Percentiles rank a stretch among this genome's conserved stretches.
Evolutionary conservation across 1,140 invertebrate genomes (phyloP).

Genomic region (Wasmannia auropunctata): DNA sequence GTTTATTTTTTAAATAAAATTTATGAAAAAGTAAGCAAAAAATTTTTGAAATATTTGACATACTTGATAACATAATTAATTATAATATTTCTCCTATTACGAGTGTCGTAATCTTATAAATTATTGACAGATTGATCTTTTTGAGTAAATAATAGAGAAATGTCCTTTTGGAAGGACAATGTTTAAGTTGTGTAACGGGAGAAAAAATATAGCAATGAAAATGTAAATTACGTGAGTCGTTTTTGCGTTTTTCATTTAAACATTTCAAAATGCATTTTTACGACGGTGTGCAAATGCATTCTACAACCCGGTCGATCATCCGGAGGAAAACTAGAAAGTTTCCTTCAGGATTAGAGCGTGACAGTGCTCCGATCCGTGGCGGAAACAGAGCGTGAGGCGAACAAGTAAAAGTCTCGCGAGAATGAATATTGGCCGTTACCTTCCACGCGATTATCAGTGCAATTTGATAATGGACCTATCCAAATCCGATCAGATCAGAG

Average conservation of each 20-base stretch:
- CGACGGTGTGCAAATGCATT: not conserved
- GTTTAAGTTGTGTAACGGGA: not conserved
- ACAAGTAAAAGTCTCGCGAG: conserved; percentile 80
- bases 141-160: not conserved
- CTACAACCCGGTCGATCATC: conserved; percentile 56
- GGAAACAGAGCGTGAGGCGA: conserved; percentile 81
- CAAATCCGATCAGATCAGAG: not conserved
- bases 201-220: not conserved
- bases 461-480: conserved; percentile 17
- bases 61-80: not conserved
- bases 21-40: not conserved
- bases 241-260: not conserved
- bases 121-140: not conserved
- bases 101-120: not conserved
- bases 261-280: not conserved
- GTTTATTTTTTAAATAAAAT: not conserved
- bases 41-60: not conserved
- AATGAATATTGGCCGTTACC: conserved; percentile 69
- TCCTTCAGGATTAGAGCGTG: conserved; percentile 78
- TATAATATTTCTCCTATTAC: not conserved
- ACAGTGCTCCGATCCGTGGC: conserved; percentile 78
- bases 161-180: not conserved
- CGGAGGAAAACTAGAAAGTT: conserved; percentile 74
- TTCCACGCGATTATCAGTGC: not conserved
- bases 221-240: not conserved